Percentiles rank a stretch among this genome's conserved stretches.
phyloP scores from a whole-genome alignment of 2,113 vertebrate species.

The Sarotherodon lohbergeri region DNA sequence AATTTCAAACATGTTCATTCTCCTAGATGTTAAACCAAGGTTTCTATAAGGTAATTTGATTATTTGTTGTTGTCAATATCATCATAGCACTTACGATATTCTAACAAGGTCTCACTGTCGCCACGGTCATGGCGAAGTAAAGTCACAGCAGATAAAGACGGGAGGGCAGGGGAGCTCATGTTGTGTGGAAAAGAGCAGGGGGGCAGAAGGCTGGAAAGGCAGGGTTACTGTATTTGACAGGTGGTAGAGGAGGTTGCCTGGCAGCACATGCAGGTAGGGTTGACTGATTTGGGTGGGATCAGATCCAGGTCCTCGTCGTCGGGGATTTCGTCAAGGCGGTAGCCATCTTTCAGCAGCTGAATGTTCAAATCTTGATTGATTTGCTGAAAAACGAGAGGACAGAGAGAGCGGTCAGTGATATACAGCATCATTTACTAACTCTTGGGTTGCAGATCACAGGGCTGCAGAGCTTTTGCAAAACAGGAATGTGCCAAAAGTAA shows the following conservation, averaged over 20 bases:
- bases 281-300: slow-evolving; percentile 95
- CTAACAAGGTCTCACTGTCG: slow-evolving; percentile 44
- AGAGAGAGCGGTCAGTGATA: neutral
- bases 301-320: slow-evolving; percentile 97
- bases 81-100: slow-evolving; percentile 47
- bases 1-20: slow-evolving; percentile 22
- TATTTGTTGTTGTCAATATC: slow-evolving; percentile 44
- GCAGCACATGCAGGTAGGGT: slow-evolving; percentile 99
- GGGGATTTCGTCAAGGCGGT: slow-evolving; percentile 95
- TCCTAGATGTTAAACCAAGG: slow-evolving; percentile 18
- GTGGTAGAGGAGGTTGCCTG: slow-evolving; percentile 95
- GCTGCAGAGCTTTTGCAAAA: neutral
- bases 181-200: slow-evolving; percentile 18
- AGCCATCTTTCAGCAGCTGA: slow-evolving; percentile 97
- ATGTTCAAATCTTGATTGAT: slow-evolving; percentile 99
- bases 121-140: slow-evolving; percentile 28
- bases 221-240: slow-evolving; percentile 95
- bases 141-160: slow-evolving; percentile 55
- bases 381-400: slow-evolving; percentile 79
- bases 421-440: neutral
- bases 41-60: slow-evolving; percentile 27
- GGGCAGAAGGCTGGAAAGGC: neutral
- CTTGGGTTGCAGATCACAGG: neutral
- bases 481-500: neutral
- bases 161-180: neutral